phyloP scores from a whole-genome alignment of 64 coral and sea anemone species.

The Dendronephthya gigantea region DNA sequence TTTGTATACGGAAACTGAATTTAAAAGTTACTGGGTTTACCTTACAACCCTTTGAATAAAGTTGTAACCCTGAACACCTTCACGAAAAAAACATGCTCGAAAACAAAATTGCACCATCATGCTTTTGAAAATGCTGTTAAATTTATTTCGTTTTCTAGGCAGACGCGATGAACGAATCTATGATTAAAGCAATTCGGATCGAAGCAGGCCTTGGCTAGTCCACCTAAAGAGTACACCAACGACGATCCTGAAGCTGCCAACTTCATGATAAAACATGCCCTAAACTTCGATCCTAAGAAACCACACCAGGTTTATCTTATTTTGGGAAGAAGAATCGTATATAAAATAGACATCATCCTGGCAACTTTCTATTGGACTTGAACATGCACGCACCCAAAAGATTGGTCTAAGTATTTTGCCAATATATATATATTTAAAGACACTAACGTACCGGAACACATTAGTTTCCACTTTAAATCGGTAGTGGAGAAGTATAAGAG shows the following conservation, averaged over 20 bases:
- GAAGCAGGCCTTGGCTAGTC: not conserved
- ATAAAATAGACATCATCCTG: too few relatives aligned
- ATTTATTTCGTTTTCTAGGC: not conserved
- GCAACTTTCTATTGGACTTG: too few relatives aligned
- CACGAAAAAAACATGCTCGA: too few relatives aligned
- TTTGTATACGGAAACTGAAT: not conserved
- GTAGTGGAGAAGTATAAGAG: not conserved
- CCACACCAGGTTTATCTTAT: too few relatives aligned
- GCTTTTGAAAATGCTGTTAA: not conserved
- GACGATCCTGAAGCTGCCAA: too few relatives aligned
- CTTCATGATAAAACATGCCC: conserved; percentile 10
- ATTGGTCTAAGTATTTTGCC: not conserved
- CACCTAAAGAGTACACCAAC: not conserved
- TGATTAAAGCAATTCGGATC: too few relatives aligned
- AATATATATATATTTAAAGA: not conserved
- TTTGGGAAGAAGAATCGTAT: too few relatives aligned
- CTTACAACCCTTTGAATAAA: too few relatives aligned
- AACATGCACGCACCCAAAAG: not conserved
- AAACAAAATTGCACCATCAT: too few relatives aligned
- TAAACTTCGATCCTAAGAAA: not conserved
- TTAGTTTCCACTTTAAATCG: not conserved
- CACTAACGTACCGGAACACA: not conserved
- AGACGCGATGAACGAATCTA: not conserved
- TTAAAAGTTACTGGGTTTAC: too few relatives aligned
- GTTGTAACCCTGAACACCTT: too few relatives aligned